Evolutionary conservation across 2,888 invertebrate species (phyloP).

Genomic region (Athripsodes cinereus): DNA sequence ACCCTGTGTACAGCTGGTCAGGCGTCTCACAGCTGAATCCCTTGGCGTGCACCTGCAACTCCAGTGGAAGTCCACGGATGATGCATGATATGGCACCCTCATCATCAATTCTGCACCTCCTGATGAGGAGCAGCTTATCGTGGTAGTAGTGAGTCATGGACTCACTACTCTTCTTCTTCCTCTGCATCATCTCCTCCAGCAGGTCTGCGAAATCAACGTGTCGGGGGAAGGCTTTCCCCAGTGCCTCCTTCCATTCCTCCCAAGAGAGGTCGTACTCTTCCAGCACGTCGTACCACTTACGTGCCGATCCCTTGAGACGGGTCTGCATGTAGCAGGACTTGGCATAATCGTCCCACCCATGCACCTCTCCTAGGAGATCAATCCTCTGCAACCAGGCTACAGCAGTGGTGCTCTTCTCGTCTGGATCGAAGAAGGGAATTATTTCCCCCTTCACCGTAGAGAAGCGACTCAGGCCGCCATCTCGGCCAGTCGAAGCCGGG

Average conservation of each 20-base stretch:
- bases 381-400: conserved; percentile 30
- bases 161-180: conserved; percentile 28
- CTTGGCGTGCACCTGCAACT: too few species aligned
- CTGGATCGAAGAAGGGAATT: not conserved
- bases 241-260: conserved; percentile 30
- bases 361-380: conserved; percentile 30
- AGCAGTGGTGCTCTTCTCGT: not conserved
- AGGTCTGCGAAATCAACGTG: conserved; percentile 30
- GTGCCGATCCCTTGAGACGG: conserved; percentile 28
- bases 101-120: too few species aligned
- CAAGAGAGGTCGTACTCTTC: conserved; percentile 29
- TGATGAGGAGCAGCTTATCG: too few species aligned
- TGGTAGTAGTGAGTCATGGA: conserved; percentile 33
- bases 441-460: not conserved
- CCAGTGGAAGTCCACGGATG: too few species aligned
- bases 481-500: not conserved
- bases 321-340: conserved; percentile 17
- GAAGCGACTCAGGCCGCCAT: not conserved
- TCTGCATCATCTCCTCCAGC: conserved; percentile 30
- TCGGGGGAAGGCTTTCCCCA: conserved; percentile 28
- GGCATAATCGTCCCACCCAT: conserved; percentile 27
- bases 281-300: conserved; percentile 29
- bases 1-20: too few species aligned
- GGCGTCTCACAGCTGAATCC: too few species aligned
- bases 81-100: too few species aligned